phyloP scores from a whole-genome alignment of 2,888 invertebrate genomes.

The Aleiodes alternator region DNA sequence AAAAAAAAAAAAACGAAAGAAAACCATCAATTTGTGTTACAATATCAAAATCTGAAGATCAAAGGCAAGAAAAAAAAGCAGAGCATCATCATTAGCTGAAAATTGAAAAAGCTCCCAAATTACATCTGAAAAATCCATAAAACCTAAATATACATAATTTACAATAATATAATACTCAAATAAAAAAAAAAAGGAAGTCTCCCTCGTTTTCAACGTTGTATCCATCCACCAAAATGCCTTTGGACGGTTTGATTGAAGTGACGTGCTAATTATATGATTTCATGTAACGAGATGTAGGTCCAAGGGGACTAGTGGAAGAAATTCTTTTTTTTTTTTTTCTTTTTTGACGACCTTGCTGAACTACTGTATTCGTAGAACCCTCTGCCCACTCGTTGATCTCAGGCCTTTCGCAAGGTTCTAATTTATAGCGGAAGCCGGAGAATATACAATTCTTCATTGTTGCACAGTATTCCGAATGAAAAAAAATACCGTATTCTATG shows the following conservation, averaged over 20 bases:
- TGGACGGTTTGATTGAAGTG: conserved; percentile 63
- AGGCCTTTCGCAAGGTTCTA: conserved; percentile 56
- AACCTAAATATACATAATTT: neutral
- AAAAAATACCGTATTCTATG: too few species aligned
- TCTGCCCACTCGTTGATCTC: conserved; percentile 56
- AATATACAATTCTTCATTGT: conserved; percentile 48
- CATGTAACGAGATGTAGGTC: conserved; percentile 73
- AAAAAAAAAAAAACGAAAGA: too few species aligned
- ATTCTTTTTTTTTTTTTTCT: neutral
- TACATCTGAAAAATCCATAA: too few species aligned
- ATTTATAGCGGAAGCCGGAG: conserved; percentile 64
- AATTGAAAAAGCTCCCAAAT: too few species aligned
- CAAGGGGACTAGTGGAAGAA: conserved; percentile 53
- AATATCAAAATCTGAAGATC: too few species aligned
- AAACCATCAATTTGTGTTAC: too few species aligned
- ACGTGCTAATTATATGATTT: conserved; percentile 74
- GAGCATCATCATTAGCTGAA: too few species aligned
- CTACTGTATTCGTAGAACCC: conserved; percentile 52
- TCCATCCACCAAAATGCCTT: conserved; percentile 42
- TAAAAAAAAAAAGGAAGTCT: neutral
- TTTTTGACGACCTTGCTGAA: conserved; percentile 32
- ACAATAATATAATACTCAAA: neutral
- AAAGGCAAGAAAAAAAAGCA: too few species aligned
- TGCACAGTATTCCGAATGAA: conserved; percentile 47
- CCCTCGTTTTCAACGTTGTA: conserved; percentile 9